These are phyloP conservation scores for Carettochelys insculpta DNA, from an alignment of 2,113 vertebrate genomes.

Conservation along the genomic window DNA sequence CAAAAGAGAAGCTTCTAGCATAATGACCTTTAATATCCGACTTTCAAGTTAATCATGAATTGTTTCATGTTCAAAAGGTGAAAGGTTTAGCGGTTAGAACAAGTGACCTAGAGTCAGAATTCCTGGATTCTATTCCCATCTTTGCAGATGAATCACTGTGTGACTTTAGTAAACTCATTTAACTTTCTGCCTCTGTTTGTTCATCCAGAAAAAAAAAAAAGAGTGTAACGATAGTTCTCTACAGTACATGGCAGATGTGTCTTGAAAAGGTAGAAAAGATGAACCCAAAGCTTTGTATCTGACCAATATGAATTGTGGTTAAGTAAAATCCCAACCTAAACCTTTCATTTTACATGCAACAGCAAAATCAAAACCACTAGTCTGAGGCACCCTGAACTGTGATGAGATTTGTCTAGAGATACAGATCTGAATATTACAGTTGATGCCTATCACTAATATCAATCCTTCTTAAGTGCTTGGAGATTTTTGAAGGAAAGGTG, in stretches of 20 bases:
- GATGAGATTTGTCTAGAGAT: neutral
- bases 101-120: neutral
- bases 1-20: neutral
- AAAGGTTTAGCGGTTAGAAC: neutral
- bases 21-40: neutral
- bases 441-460: neutral
- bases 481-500: constrained; percentile 2
- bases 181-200: neutral
- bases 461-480: neutral
- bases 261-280: neutral
- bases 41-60: constrained; percentile 49
- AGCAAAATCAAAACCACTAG: neutral
- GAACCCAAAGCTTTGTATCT: neutral
- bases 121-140: neutral
- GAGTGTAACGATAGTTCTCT: neutral
- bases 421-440: neutral
- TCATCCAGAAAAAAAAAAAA: neutral
- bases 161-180: neutral
- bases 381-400: neutral
- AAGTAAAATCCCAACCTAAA: neutral
- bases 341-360: neutral
- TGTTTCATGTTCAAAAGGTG: neutral
- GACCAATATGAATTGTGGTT: neutral
- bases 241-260: too few species aligned
- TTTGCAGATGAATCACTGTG: neutral